phyloP scores from a whole-genome alignment of 2,113 vertebrate species.

The Camelus dromedarius region DNA sequence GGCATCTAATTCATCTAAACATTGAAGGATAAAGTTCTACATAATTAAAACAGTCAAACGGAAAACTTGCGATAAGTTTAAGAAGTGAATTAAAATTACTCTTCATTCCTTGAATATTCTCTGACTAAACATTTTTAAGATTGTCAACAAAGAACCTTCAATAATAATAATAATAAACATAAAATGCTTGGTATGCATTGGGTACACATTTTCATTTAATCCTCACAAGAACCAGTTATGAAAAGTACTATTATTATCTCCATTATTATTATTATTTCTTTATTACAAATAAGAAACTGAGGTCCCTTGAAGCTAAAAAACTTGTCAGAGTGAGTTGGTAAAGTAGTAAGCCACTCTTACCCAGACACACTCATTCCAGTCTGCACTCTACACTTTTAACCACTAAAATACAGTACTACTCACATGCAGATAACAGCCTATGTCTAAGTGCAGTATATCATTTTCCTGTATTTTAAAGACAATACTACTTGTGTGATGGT shows the following conservation, averaged over 20 bases:
- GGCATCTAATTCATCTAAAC: not conserved
- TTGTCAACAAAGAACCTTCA: constrained; percentile 23
- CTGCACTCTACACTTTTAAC: not conserved
- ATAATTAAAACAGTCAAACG: constrained; percentile 26
- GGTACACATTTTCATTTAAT: not conserved
- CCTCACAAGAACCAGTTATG: not conserved
- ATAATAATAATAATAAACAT: constrained; percentile 14
- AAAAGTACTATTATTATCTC: constrained; percentile 23
- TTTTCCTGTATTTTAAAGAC: not conserved
- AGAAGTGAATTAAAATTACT: not conserved
- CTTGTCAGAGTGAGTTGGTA: not conserved
- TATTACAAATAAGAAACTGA: constrained; percentile 26
- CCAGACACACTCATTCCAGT: not conserved
- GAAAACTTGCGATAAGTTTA: constrained; percentile 1
- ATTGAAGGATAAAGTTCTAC: not conserved
- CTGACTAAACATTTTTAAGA: constrained; percentile 38
- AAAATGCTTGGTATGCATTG: constrained; percentile 38
- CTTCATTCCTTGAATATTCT: constrained; percentile 19
- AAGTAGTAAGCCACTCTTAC: not conserved
- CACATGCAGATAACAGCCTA: not conserved
- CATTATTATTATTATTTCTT: not conserved
- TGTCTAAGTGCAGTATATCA: not conserved
- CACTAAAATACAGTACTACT: not conserved
- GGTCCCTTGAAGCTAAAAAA: constrained; percentile 21
- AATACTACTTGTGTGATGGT: not conserved